Conservation (phyloP, 2,797 vertebrate genomes). For the Ptychobarbus kaznakovi region DNA sequence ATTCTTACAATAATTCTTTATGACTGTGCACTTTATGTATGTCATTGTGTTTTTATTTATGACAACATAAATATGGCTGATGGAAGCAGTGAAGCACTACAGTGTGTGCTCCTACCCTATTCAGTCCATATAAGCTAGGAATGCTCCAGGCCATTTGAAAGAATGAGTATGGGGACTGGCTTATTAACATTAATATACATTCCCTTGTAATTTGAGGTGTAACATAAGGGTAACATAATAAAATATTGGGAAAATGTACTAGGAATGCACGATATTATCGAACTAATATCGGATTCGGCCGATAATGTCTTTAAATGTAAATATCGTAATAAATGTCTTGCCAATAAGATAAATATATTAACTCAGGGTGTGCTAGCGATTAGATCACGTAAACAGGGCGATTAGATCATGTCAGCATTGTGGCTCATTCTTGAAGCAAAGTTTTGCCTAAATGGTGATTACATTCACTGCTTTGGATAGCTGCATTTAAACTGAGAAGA, state of each 20-base stretch:
- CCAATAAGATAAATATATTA: no score
- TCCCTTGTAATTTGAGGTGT: background rate
- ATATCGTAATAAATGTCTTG: no score
- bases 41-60: constrained; percentile 4
- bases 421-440: no score
- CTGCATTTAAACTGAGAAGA: no score
- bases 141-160: background rate
- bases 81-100: background rate
- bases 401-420: no score
- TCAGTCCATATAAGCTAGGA: background rate
- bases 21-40: background rate
- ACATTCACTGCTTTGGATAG: no score
- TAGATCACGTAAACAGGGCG: no score
- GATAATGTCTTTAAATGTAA: no score
- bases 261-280: no score
- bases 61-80: background rate
- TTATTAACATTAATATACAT: background rate
- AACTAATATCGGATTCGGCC: no score
- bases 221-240: background rate
- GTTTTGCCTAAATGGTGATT: no score
- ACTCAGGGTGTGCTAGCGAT: no score
- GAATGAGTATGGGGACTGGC: background rate
- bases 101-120: background rate
- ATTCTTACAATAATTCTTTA: background rate
- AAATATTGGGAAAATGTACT: background rate